A percentile compares a stretch with the other conserved stretches of the same genome.
Conservation (phyloP, 2,888 invertebrate genomes). For the Apoda limacodes region DNA sequence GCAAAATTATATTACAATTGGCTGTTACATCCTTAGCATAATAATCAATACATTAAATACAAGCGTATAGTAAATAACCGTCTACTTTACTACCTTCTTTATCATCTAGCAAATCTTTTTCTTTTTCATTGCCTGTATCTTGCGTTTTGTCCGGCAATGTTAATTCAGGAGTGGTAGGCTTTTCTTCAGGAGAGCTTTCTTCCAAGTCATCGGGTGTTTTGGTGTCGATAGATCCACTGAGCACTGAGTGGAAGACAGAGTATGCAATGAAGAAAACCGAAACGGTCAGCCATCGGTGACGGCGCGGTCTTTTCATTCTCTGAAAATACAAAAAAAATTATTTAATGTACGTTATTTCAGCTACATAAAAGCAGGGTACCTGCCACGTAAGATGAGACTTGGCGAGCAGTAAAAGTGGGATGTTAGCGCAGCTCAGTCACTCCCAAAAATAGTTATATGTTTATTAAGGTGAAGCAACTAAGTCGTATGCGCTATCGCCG, state of each 20-base stretch:
- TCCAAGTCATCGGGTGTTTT: background rate
- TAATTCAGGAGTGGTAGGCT: too few species aligned
- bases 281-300: constrained; percentile 75
- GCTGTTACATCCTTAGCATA: too few species aligned
- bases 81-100: background rate
- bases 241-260: constrained; percentile 70
- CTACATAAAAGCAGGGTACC: too few species aligned
- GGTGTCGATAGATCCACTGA: constrained; percentile 24
- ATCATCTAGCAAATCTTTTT: background rate
- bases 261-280: constrained; percentile 77
- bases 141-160: too few species aligned
- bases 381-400: too few species aligned
- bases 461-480: too few species aligned
- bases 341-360: background rate
- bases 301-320: constrained; percentile 73
- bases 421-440: too few species aligned
- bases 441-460: too few species aligned
- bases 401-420: too few species aligned
- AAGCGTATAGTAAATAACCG: too few species aligned
- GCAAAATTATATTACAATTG: background rate
- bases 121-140: background rate
- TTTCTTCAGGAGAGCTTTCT: background rate
- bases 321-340: constrained; percentile 29
- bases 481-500: too few species aligned
- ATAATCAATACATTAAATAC: too few species aligned